Evolutionary conservation across 2,797 vertebrate genomes (phyloP), one percentile per base, ranked within the genome.

Genomic region (Rhadinocentrus ornatus): DNA sequence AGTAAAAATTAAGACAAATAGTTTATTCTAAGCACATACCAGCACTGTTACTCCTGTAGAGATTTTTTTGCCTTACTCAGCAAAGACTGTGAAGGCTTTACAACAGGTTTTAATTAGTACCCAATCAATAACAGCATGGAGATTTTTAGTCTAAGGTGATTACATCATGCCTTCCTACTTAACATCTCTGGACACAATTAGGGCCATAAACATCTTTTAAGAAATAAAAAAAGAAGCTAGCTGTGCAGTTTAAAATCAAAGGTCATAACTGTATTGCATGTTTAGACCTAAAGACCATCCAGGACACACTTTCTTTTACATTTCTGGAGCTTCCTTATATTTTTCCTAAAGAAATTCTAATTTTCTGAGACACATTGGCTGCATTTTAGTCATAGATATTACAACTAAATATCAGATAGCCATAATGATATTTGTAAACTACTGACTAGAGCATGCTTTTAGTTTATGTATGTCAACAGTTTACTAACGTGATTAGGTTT

Each of bases 101-200:
- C 62, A 72, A 53, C 31, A 55, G 37, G 71, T 81, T 77, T 70
- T 71, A 74, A 68, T 84, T 35, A 63, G 39, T 39, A 18, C 5
- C 37, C 53, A 27, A 76, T 81, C 69, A 75, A 71, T 74, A 69
- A 31, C n/a, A 37, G 24, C 16, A 34, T 50, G 29, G 54, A 50
- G 27, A 65, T 22, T 59, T 56, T 66, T 53, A 3, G 41, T 26
- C 22, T 50, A 10, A 31, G 50, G 16, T 75, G n/a, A 63, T 66
- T 58, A 54, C 52, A 32, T 71, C 60, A 57, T 48, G 53, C 37
- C 2, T 58, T 71, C 15, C 31, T 63, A 39, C 52, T 34, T 48
- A 52, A 52, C 35, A 35, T 41, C 58, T 11, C 6, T 41, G 41
- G n/a, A 57, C 48, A 41, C 16, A 61, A 59, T 57, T 35, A 58